phyloP scores from a whole-genome alignment of 2,797 vertebrate genomes.

The Mormyrops attenuatus region DNA sequence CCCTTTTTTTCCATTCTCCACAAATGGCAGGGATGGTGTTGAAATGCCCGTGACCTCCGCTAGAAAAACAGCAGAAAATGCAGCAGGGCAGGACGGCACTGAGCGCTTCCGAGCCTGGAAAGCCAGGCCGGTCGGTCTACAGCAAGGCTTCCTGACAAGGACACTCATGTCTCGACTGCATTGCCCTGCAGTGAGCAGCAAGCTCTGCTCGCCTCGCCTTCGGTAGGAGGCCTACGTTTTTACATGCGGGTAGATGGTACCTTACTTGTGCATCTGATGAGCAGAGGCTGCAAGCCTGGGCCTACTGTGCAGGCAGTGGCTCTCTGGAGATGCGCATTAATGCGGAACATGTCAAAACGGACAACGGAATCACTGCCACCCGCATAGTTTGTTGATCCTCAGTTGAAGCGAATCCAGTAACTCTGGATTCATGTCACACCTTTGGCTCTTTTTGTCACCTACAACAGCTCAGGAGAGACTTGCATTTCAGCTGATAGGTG shows the following conservation, averaged over 20 bases:
- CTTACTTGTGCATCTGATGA: not conserved
- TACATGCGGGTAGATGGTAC: not conserved
- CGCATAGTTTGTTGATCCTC: not conserved
- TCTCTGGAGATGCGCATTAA: too few species aligned
- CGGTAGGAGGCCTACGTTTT: not conserved
- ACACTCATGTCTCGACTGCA: not conserved
- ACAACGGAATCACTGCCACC: not conserved
- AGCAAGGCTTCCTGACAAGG: not conserved
- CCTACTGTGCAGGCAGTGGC: not conserved
- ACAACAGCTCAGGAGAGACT: not conserved
- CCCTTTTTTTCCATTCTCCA: not conserved
- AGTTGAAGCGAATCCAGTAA: not conserved
- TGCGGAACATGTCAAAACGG: too few species aligned
- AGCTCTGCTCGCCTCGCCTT: not conserved
- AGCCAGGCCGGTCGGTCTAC: not conserved
- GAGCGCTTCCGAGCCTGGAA: too few species aligned
- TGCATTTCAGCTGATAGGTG: not conserved
- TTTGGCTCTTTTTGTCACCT: not conserved
- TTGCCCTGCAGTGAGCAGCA: not conserved
- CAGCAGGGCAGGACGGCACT: not conserved
- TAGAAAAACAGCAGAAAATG: slow-evolving; percentile 13
- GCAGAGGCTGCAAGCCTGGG: not conserved
- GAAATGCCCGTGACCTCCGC: slow-evolving; percentile 3
- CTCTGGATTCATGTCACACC: not conserved
- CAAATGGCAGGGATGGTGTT: slow-evolving; percentile 15